Base-by-base conservation (phyloP, 2,797 vertebrate species). In the Phrynocephalus vlangalii region DNA sequence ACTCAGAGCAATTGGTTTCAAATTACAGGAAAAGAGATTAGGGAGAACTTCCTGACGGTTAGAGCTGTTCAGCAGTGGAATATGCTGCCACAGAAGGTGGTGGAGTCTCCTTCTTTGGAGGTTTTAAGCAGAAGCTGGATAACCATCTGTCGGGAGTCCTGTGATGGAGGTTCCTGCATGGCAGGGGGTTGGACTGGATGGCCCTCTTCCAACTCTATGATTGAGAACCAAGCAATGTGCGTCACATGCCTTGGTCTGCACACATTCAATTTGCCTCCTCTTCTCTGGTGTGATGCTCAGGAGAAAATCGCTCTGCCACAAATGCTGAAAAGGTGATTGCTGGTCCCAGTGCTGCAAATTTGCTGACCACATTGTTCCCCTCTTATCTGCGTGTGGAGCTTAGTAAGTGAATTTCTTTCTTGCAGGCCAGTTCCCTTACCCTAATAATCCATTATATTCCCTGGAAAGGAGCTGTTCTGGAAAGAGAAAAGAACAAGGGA, bases 361-460 rank as follows among this genome's bases (percentile, higher is more conserved):
- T 71, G 26, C 82, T 84, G 63, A 60, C 63, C 73, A 56, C 28
- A 26, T 77, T 33, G 20, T 73, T 88, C n/a, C n/a, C 22, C 38
- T 66, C 16, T 16, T 79, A 73, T 73, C 67, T 88, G n/a, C 11
- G 11, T 79, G 33, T 13, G 56, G 15, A 52, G 77, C 56, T 88
- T 84, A 67, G 70, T 68, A 85, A 81, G 78, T 56, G 38, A 79
- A 79, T 33, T 63, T 63, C 68, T 83, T 63, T 88, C 18, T 67
- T 79, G 70, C n/a, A 84, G 48, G 56, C 70, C 33, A 48, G 33
- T 48, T n/a, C 33, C 52, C 60, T 80, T 75, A 73, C 60, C 80
- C 44, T 52, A 77, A 75, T 52, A 77, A 75, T 75, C 75, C 63
- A 85, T 80, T 81, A 33, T 75, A 24, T 85, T 30, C 60, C 33